Evolutionary conservation across 2,888 invertebrate species (phyloP).

Genomic region (Megamerina dolium): DNA sequence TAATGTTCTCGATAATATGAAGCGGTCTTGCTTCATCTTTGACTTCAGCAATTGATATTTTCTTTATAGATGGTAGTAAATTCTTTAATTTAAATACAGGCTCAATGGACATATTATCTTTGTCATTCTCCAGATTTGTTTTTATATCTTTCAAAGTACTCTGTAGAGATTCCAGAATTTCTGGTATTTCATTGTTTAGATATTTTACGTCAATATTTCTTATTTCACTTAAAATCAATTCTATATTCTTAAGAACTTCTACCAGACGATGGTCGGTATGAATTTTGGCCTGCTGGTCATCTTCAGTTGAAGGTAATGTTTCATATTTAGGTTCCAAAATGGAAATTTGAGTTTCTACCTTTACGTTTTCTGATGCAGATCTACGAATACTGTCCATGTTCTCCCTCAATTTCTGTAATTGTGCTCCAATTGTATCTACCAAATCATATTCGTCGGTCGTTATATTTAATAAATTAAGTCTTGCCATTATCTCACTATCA

Average conservation of each 20-base stretch:
- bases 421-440: constrained; percentile 32
- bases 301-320: no score
- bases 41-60: constrained; percentile 2
- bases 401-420: constrained; percentile 30
- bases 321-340: no score
- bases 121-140: constrained; percentile 16
- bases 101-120: constrained; percentile 27
- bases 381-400: constrained; percentile 19
- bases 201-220: constrained; percentile 1
- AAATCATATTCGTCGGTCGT: constrained; percentile 27
- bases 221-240: constrained; percentile 13
- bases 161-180: constrained; percentile 20
- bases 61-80: constrained; percentile 21
- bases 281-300: no score
- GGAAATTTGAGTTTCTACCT: no score
- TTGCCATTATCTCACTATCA: constrained; percentile 34
- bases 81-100: constrained; percentile 32
- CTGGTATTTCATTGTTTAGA: constrained; percentile 13
- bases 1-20: neutral
- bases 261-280: no score
- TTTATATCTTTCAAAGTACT: constrained; percentile 24
- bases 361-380: neutral
- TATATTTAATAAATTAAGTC: constrained; percentile 26
- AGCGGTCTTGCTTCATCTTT: constrained; percentile 3
- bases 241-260: no score